Conservation (phyloP, 2,113 vertebrate genomes). For the Oreochromis spilurus region DNA sequence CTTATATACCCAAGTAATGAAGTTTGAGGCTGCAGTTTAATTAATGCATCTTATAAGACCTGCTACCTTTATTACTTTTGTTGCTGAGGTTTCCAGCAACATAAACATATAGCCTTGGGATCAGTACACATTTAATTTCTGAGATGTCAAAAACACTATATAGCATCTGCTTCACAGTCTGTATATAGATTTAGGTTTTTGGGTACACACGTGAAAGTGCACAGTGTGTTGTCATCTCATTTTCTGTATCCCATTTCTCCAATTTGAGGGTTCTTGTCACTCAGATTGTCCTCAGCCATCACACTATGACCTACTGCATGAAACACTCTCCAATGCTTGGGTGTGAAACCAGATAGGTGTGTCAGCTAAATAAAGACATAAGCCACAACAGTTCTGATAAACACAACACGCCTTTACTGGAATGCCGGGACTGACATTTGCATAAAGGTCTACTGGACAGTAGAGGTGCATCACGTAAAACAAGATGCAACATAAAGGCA, state of each 20-base stretch:
- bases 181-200: not conserved
- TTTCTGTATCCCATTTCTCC: conserved; percentile 25
- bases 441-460: conserved; percentile 11
- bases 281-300: conserved; percentile 48
- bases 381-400: conserved; percentile 59
- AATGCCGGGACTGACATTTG: conserved; percentile 61
- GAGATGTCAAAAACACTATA: not conserved
- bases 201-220: not conserved
- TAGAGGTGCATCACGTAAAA: conserved; percentile 14
- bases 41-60: not conserved
- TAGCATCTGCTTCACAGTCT: not conserved
- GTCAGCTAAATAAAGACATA: conserved; percentile 65
- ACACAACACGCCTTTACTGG: conserved; percentile 53
- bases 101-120: fast-evolving
- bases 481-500: not conserved
- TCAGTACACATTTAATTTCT: not conserved
- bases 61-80: not conserved
- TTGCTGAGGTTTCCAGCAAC: not conserved
- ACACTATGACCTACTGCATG: conserved; percentile 64
- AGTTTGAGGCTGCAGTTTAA: not conserved
- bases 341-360: conserved; percentile 58
- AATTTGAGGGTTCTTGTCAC: conserved; percentile 38
- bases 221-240: conserved; percentile 18
- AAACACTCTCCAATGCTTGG: conserved; percentile 39
- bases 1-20: not conserved